Evolutionary conservation across 2,888 invertebrate species (phyloP).

Genomic region (Polydrusus tereticollis): DNA sequence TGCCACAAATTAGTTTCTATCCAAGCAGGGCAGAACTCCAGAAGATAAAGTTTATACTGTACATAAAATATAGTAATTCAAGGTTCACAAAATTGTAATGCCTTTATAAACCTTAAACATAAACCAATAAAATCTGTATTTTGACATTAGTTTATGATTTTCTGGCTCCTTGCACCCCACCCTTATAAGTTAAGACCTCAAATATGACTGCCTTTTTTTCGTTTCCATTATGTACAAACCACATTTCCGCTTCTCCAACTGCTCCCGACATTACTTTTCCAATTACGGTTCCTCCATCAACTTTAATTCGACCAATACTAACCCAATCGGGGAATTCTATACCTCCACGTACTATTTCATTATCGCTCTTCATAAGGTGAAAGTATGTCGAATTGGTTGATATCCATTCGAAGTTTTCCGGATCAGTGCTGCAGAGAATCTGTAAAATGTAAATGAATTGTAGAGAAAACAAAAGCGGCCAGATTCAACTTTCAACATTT

Average conservation of each 20-base stretch:
- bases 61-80: too few relatives aligned
- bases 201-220: neutral
- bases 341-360: neutral
- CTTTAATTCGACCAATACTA: neutral
- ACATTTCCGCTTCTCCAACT: neutral
- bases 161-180: too few relatives aligned
- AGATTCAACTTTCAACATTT: too few relatives aligned
- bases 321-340: neutral
- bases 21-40: too few relatives aligned
- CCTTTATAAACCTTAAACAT: too few relatives aligned
- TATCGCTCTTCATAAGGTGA: neutral
- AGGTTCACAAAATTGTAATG: too few relatives aligned
- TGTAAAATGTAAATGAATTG: neutral
- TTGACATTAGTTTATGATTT: too few relatives aligned
- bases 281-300: neutral
- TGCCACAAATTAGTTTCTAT: too few relatives aligned
- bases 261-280: neutral
- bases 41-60: too few relatives aligned
- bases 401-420: conserved; percentile 15
- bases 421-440: conserved; percentile 11
- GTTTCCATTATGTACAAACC: neutral
- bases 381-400: neutral
- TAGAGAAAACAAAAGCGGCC: too few relatives aligned
- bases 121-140: too few relatives aligned
- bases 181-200: neutral